phyloP scores from a whole-genome alignment of 2,797 vertebrate species.

The Tauraco hartlaubi region DNA sequence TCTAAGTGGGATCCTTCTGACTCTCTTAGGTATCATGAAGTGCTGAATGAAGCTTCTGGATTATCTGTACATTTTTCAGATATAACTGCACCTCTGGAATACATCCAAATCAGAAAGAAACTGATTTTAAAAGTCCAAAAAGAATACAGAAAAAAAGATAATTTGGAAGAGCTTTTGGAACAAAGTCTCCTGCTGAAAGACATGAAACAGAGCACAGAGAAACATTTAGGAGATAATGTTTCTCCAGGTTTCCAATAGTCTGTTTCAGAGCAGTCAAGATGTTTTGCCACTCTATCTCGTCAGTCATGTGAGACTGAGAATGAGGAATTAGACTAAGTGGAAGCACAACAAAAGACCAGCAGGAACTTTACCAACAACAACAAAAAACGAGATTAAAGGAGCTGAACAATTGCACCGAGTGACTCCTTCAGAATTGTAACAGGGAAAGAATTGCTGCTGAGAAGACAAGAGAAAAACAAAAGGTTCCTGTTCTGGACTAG shows the following conservation, averaged over 20 bases:
- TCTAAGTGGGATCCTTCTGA: background rate
- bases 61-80: background rate
- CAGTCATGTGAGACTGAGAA: background rate
- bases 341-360: constrained; percentile 8
- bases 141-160: background rate
- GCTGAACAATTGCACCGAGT: background rate
- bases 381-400: background rate
- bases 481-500: background rate
- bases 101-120: background rate
- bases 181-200: background rate
- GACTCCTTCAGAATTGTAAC: background rate
- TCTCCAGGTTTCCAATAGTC: background rate
- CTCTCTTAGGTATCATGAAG: background rate
- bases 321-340: background rate
- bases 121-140: background rate
- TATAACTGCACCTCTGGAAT: background rate
- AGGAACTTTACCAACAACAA: background rate
- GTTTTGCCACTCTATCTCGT: background rate
- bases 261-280: background rate
- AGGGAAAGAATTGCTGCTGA: background rate
- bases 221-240: background rate
- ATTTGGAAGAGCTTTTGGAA: background rate
- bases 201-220: background rate
- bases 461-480: background rate
- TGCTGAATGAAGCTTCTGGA: background rate